Percentiles rank a stretch among this genome's conserved stretches.
Evolutionary conservation across 2,888 invertebrate genomes (phyloP).

Genomic region (Drosophila cognata): DNA sequence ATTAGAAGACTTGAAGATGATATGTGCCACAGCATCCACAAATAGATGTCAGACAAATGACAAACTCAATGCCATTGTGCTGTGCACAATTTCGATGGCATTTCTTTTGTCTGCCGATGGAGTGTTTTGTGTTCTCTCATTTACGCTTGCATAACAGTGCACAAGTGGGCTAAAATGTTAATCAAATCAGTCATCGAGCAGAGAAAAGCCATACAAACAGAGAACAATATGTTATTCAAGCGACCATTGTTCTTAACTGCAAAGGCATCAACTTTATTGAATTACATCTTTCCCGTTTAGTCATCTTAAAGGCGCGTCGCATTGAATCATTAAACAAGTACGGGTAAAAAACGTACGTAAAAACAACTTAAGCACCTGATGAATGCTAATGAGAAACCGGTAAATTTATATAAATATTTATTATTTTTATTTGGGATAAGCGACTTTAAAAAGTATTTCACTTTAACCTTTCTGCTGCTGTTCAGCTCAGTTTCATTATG

Average conservation of each 20-base stretch:
- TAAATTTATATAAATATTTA: slow-evolving; percentile 10
- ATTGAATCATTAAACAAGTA: neutral
- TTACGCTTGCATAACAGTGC: slow-evolving; percentile 25
- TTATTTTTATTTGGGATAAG: slow-evolving; percentile 40
- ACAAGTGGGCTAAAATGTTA: slow-evolving; percentile 52
- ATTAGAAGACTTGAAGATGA: slow-evolving; percentile 41
- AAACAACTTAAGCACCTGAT: slow-evolving; percentile 11
- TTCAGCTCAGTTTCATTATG: neutral
- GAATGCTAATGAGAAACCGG: slow-evolving; percentile 47
- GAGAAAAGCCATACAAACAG: slow-evolving; percentile 19
- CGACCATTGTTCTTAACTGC: slow-evolving; percentile 27
- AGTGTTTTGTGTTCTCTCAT: slow-evolving; percentile 19
- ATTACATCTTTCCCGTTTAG: neutral
- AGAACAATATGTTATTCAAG: slow-evolving; percentile 14
- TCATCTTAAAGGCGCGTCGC: neutral
- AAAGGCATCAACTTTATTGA: neutral
- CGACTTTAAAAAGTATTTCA: slow-evolving; percentile 31
- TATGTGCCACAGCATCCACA: neutral
- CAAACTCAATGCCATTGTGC: slow-evolving; percentile 47
- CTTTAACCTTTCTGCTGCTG: neutral
- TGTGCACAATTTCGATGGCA: slow-evolving; percentile 29
- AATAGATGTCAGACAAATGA: slow-evolving; percentile 23
- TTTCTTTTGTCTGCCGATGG: slow-evolving; percentile 43
- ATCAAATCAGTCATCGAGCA: slow-evolving; percentile 54
- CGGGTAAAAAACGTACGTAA: too few species aligned